Evolutionary conservation across 1,140 invertebrate genomes (phyloP), one percentile per base, ranked within the genome.

Genomic region (Drosophila kikkawai): DNA sequence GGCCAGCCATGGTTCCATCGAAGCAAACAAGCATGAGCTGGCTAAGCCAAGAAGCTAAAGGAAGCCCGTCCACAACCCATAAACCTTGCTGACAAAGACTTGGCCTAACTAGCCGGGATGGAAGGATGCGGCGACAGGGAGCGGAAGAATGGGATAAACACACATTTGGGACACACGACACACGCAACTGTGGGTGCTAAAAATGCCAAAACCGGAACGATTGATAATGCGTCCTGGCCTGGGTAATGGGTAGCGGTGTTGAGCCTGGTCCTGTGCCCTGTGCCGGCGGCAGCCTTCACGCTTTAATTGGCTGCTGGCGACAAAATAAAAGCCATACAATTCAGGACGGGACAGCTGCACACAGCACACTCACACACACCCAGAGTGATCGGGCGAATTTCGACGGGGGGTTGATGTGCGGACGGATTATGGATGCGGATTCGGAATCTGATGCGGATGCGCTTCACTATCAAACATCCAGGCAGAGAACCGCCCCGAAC

Each of bases 291-390:
- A 92, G 91, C 91, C 91, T 92, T 92, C 91, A 92, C 91, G 91
- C 80, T 92, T 92, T 92, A 92, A 92, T 92, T 87, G 78, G 86
- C 83, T 87, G 80, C 91, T 77, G 69, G 59, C 82, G 83, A 87
- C 70, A 74, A 80, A 82, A 68, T 48, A 85, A 91, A 87, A 86
- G 80, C 82, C 85, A 90, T 76, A 74, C 75, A 86, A 83, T 82
- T 78, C 68, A 50, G 78, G 76, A 71, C 57, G 76, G 61, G 68
- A 77, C 86, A 91, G 79, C 71, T 70, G 79, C 77, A 58, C 29
- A 53, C 44, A 12, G 59, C 15, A 59, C 58, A 55, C 58, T 26
- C 32, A 63, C 26, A 29, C 66, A 50, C 32, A 45, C 15, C 15
- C 41, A 60, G 22, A 73, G 63, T 80, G 84, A 78, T 84, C 84